These are phyloP conservation scores for Bradypodion ventrale DNA, from an alignment of 2,797 vertebrate species.

Conservation along the genomic window DNA sequence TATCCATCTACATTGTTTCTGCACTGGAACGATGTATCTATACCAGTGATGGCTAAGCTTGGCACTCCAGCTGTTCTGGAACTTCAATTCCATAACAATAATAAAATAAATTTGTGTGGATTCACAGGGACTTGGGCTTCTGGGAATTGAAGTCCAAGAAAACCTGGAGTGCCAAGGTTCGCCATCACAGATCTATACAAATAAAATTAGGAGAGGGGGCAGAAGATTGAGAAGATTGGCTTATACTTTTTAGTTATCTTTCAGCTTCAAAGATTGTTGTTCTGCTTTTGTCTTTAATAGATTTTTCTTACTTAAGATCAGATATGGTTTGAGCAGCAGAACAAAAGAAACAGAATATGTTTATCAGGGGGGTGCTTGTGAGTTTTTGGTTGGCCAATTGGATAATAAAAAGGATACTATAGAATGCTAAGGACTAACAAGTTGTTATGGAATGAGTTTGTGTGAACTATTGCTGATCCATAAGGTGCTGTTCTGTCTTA, in stretches of 20 bases:
- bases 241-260: neutral
- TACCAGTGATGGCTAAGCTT: too few relatives aligned
- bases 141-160: too few relatives aligned
- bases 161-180: too few relatives aligned
- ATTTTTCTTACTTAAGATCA: neutral
- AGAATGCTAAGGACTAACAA: neutral
- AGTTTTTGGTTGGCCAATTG: neutral
- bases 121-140: too few relatives aligned
- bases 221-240: neutral
- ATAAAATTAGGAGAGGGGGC: neutral
- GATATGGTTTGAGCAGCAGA: neutral
- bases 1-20: conserved; percentile 28
- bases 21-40: conserved; percentile 13
- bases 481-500: neutral
- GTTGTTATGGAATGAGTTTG: neutral
- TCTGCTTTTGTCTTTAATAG: neutral
- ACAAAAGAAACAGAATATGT: neutral
- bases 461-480: neutral
- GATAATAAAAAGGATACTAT: neutral
- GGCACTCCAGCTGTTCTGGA: too few relatives aligned
- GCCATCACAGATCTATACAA: too few relatives aligned
- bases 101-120: too few relatives aligned
- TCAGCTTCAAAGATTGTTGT: neutral
- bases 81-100: too few relatives aligned
- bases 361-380: neutral